Evolutionary conservation across 2,888 invertebrate species (phyloP), one percentile per base, ranked within the genome.

Genomic region (Homarus gammarus): DNA sequence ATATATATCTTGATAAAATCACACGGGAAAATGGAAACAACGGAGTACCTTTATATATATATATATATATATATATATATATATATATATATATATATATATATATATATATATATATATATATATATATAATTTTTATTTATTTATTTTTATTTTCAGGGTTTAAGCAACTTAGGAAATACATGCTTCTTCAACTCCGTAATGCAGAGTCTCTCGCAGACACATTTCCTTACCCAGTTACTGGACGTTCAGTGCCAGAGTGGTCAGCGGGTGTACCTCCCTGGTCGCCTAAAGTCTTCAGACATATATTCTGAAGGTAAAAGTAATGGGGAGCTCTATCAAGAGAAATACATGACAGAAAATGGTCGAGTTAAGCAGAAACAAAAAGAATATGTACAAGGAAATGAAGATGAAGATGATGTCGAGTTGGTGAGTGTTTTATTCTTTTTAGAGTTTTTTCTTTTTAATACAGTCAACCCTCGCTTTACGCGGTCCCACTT

Each of bases 111-210:
- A n/a, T n/a, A n/a, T n/a, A n/a, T n/a, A n/a, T n/a, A n/a, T n/a
- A n/a, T 44, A 6, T n/a, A 27, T 81, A 18, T 78, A 49, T 22
- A 8, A 79, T 51, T 73, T 73, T 36, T 8, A 27, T 78, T 51
- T 31, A 33, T 36, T 79, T 79, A 33, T 79, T 79, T 61, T 15
- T 18, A n/a, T n/a, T 92, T 96, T 0, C 94, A 97, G 94, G 99
- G 99, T 0, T 94, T 99, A 70, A 95, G 95, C 82, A 99, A 99
- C 94, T 95, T 99, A 93, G 99, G 99, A 79, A 99, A 99, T 94
- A 99, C 99, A 0, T 99, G 99, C 94, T 99, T 98, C 94, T 98
- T 99, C 94, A 99, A 99, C 95, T 97, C 99, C 40, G 98, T 99
- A 12, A 95, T 99, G 95, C 99, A 99, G 94, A 97, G 97, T 93